These are phyloP conservation scores for Tarsius wallacei DNA, from an alignment of 2,797 vertebrate genomes.

Conservation along the genomic window DNA sequence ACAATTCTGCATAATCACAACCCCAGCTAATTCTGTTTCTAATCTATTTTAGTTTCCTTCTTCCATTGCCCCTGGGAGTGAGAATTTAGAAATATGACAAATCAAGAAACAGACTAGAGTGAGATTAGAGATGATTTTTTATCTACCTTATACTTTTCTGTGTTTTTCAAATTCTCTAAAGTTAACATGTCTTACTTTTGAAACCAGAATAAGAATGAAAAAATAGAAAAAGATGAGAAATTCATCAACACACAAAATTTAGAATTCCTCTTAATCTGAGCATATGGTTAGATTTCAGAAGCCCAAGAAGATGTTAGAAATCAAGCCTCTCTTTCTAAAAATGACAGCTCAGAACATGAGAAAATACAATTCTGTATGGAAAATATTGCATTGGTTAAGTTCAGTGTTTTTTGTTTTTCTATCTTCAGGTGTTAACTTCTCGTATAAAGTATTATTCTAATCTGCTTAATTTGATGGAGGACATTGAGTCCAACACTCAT, in stretches of 20 bases:
- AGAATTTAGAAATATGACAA: slow-evolving; percentile 30
- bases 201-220: slow-evolving; percentile 44
- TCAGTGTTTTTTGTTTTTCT: not conserved
- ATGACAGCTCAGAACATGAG: not conserved
- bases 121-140: not conserved
- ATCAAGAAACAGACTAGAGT: slow-evolving; percentile 42
- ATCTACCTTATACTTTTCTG: not conserved
- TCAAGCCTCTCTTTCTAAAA: slow-evolving; percentile 33
- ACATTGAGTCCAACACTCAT: not conserved
- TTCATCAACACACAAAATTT: not conserved
- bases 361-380: not conserved
- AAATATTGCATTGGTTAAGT: not conserved
- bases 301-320: not conserved
- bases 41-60: not conserved
- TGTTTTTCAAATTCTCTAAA: not conserved
- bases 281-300: not conserved
- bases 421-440: not conserved
- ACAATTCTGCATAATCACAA: not conserved
- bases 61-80: not conserved
- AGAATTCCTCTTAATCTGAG: slow-evolving; percentile 11
- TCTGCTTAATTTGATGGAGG: not conserved
- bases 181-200: not conserved
- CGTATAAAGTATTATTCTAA: not conserved
- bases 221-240: not conserved
- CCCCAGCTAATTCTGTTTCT: not conserved